Evolutionary conservation across 2,888 invertebrate species (phyloP), one percentile per base, ranked within the genome.

Genomic region (Drosophila affinis): DNA sequence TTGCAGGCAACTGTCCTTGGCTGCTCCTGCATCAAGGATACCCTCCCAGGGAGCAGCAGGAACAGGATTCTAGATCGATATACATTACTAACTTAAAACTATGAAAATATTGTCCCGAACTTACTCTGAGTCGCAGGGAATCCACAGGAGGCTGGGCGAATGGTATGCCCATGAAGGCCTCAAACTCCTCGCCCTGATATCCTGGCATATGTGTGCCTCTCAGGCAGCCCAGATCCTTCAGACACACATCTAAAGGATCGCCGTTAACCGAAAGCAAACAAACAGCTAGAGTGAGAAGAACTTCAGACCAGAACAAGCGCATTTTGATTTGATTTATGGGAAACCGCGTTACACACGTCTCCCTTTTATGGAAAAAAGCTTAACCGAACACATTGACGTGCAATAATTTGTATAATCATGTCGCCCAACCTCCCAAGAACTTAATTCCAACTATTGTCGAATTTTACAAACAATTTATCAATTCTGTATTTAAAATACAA

Each of bases 1-100:
- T 78, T 93, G 93, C 18, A 93, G 85, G 59, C 93, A 93, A 14
- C 85, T 78, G 0, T 91, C 78, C 21, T 89, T 91, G 5, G 93
- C 89, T 34, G 77, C 51, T 0, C 82, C 91, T 0, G 92, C 92
- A 70, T 91, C 62, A 3, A 87, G 58, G 3, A 77, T 56, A 10
- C 73, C 85, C 0, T 70, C n/a, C 91, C 91, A 91, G 17, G 78
- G 64, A 0, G 56, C 52, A 4, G 72, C 57, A 0, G 89, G 79
- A 12, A 84, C 70, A 0, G 92, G 91, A 86, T 91, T 90, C 91
- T 92, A 44, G 7, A 21, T 44, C 9, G 7, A 27, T 10, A 21
- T 12, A 12, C 6, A 18, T 9, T 2, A 14, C 2, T 27, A 6
- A 17, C 9, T 0, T 17, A 10, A 14, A 54, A 7, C 21, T 12